Conservation (phyloP, 2,888 invertebrate genomes). For the Coleophora deauratella region DNA sequence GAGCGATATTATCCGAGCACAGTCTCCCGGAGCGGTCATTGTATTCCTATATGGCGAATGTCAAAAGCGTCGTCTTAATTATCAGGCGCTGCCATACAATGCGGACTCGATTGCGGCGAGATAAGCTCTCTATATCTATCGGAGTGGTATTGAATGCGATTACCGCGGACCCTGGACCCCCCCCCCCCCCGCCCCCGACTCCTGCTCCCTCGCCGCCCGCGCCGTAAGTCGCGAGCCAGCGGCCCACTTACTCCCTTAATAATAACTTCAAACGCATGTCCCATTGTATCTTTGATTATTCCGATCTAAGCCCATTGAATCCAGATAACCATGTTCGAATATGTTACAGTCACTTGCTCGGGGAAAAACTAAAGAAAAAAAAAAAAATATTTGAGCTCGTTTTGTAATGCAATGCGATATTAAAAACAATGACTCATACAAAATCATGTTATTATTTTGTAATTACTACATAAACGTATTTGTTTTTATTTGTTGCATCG, state of each 20-base stretch:
- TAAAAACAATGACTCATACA: conserved; percentile 8
- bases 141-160: conserved; percentile 58
- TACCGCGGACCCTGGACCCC: conserved; percentile 25
- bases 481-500: neutral
- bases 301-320: conserved; percentile 62
- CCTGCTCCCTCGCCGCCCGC: neutral
- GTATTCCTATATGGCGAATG: conserved; percentile 74
- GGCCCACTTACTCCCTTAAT: conserved; percentile 58
- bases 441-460: conserved; percentile 5
- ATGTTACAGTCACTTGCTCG: conserved; percentile 25
- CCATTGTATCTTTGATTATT: conserved; percentile 67
- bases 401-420: neutral
- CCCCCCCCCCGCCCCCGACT: conserved; percentile 14
- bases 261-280: conserved; percentile 67
- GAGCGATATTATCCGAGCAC: conserved; percentile 62
- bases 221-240: conserved; percentile 33
- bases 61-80: conserved; percentile 75
- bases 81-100: conserved; percentile 70
- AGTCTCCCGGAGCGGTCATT: conserved; percentile 69
- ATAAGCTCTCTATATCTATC: conserved; percentile 63
- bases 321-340: conserved; percentile 53
- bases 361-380: conserved; percentile 30
- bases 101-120: conserved; percentile 68
- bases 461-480: too few species aligned
- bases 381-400: conserved; percentile 13